These are phyloP conservation scores for Anorthoa munda DNA, from an alignment of 2,888 invertebrate genomes.

Conservation along the genomic window DNA sequence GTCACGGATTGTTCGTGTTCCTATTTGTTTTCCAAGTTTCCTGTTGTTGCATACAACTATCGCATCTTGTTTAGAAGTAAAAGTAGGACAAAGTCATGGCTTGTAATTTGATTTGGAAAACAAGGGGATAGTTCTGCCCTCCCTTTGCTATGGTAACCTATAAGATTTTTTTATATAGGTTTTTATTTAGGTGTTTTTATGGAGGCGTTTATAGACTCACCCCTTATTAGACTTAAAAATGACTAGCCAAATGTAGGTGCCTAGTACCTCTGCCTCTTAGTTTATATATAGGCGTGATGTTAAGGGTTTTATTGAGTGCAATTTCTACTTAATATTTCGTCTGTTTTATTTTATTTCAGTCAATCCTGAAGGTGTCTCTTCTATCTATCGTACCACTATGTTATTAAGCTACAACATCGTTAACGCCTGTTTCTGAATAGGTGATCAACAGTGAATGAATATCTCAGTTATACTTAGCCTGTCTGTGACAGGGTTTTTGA, in stretches of 20 bases:
- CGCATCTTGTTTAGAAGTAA: conserved; percentile 21
- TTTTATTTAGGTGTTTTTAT: too few species aligned
- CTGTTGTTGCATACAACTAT: conserved; percentile 32
- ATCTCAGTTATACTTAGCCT: neutral
- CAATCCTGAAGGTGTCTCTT: too few species aligned
- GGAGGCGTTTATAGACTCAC: too few species aligned
- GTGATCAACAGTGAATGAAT: neutral
- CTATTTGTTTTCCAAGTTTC: conserved; percentile 25
- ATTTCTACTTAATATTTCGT: too few species aligned
- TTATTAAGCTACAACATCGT: neutral
- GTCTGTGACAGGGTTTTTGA: neutral
- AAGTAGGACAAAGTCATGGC: conserved; percentile 19
- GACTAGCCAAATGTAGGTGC: too few species aligned
- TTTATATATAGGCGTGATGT: too few species aligned
- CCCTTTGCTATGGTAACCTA: neutral
- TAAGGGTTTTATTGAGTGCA: too few species aligned
- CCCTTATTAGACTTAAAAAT: too few species aligned
- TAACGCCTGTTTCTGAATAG: neutral
- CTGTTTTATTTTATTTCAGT: too few species aligned
- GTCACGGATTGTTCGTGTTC: neutral
- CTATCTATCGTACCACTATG: neutral
- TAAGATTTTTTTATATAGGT: neutral
- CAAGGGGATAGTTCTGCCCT: conserved; percentile 1
- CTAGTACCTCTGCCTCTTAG: too few species aligned
- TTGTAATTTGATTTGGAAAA: conserved; percentile 26